Evolutionary conservation across 2,888 invertebrate species (phyloP).

Genomic region (Liodrosophila aerea): DNA sequence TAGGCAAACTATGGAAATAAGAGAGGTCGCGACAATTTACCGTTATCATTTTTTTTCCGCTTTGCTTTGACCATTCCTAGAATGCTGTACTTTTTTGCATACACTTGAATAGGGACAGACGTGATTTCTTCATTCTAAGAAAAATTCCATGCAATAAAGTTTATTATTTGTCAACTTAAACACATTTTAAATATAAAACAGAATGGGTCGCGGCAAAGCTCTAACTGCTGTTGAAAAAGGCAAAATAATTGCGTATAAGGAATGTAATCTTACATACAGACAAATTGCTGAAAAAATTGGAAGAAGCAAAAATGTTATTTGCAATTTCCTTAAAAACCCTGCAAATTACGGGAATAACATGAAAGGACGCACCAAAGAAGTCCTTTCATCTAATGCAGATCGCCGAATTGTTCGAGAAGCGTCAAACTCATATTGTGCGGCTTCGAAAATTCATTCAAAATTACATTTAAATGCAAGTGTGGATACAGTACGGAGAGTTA

Average conservation of each 20-base stretch:
- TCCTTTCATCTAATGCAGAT: constrained; percentile 1
- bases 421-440: constrained; percentile 8
- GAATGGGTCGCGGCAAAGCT: not conserved
- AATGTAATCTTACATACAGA: not conserved
- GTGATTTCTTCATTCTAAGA: too few relatives aligned
- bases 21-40: too few relatives aligned
- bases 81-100: too few relatives aligned
- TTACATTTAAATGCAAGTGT: too few relatives aligned
- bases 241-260: constrained; percentile 16
- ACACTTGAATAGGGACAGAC: too few relatives aligned
- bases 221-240: constrained; percentile 15
- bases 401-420: constrained; percentile 12
- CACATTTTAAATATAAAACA: too few relatives aligned
- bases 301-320: constrained; percentile 9
- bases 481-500: not conserved
- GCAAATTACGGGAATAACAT: constrained; percentile 2
- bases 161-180: too few relatives aligned
- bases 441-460: constrained; percentile 12
- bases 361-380: not conserved
- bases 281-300: constrained; percentile 8
- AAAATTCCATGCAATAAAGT: too few relatives aligned
- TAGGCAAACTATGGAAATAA: too few relatives aligned
- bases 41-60: too few relatives aligned
- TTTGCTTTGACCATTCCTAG: too few relatives aligned
- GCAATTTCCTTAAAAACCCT: constrained; percentile 16